These are phyloP conservation scores for Peribatodes rhomboidaria DNA, from an alignment of 2,888 invertebrate genomes.

Conservation along the genomic window DNA sequence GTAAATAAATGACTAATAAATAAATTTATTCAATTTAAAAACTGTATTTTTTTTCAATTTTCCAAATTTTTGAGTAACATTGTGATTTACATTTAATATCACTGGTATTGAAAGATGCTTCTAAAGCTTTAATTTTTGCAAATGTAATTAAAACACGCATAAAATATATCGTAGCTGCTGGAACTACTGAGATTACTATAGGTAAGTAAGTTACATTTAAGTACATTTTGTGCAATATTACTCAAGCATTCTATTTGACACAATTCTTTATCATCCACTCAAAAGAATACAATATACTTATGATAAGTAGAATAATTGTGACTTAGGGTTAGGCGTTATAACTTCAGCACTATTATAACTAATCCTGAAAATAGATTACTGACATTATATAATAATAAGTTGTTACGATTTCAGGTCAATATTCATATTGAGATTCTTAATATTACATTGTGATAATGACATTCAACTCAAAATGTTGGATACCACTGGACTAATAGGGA, in stretches of 20 bases:
- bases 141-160: not conserved
- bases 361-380: not conserved
- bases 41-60: conserved; percentile 10
- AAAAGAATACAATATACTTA: too few relatives aligned
- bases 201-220: too few relatives aligned
- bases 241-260: conserved; percentile 31
- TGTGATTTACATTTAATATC: conserved; percentile 18
- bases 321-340: not conserved
- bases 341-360: not conserved
- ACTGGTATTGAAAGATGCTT: conserved; percentile 8
- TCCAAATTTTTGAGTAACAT: conserved; percentile 3
- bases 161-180: not conserved
- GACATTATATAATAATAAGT: not conserved
- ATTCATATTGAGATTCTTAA: conserved; percentile 5
- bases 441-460: not conserved
- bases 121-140: conserved; percentile 3
- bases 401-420: not conserved
- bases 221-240: conserved; percentile 25
- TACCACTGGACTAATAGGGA: too few relatives aligned
- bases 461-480: too few relatives aligned
- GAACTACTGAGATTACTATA: not conserved
- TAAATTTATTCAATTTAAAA: conserved; percentile 26
- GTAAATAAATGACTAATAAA: conserved; percentile 29
- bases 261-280: conserved; percentile 1
- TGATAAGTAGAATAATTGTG: not conserved